Base-by-base conservation (phyloP, 2,888 invertebrate genomes). In the Cosmia trapezina region DNA sequence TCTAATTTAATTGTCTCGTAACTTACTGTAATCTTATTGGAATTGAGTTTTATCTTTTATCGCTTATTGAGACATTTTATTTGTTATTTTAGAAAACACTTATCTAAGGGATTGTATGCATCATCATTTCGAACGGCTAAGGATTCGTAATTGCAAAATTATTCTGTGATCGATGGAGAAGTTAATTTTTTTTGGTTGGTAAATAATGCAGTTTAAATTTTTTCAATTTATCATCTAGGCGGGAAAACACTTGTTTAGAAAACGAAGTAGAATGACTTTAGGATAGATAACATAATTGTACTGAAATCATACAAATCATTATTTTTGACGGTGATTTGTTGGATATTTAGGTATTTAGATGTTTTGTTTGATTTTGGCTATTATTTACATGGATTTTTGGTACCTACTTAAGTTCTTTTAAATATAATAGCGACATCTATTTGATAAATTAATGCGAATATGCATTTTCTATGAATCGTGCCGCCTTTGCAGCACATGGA, bases 21-120 rank as follows among this genome's bases (percentile, higher is more conserved):
- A 41, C 67, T 53, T 61, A 77, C 12, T 51, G 28, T 65, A 45
- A 61, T 80, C 75, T n/a, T 74, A 63, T 63, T 63, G 22, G 57
- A 72, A 45, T 2, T 70, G 14, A 37, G 8, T 8, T 61, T 45
- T 22, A 8, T 53, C n/a, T 8, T 61, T 45, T 22, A 8, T 53
- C n/a, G 22, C 9, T 9, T 17, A 8, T 14, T 41, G 3, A 60
- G 17, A 43, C 1, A 5, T 17, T 43, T 53, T 17, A 19, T 51
- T 33, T 33, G 2, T 12, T 19, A 19, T 28, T 19, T 19, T 9
- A 33, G 47, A 33, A 33, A 33, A 53, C n/a, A 14, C 2, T 53
- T 11, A 33, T 33, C n/a, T 49, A 28, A 0, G 14, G n/a, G 33
- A 62, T 47, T 62, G 12, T 62, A 49, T n/a, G 51, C 1, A 14